Base-by-base conservation (phyloP, 2,888 invertebrate species). In the Diploptera punctata region DNA sequence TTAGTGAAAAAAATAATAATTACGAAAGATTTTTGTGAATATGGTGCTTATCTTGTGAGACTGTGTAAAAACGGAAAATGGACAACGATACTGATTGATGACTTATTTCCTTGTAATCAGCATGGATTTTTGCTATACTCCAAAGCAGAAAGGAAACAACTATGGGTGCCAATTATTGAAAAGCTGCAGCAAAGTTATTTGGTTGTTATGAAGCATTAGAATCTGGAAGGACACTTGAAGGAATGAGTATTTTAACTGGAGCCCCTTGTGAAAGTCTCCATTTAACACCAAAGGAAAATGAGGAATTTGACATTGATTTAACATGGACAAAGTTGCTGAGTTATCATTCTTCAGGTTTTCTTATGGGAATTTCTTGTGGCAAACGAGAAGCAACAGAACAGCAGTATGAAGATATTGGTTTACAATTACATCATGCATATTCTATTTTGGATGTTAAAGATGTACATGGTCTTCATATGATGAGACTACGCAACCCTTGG, bases 351-450 rank as follows among this genome's bases (percentile, higher is more conserved):
- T 96, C 97, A 54, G 91, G 94, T 83, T 99, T 98, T 86, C 87
- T 99, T 47, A 98, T 99, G 97, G 98, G 99, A 10, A 98, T 98
- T 65, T 97, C 97, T 75, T 99, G 99, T 82, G 99, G 99, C 1
- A 97, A 97, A 9, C 96, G 96, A 3, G 88, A 89, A 88, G 87
- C 93, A 85, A 92, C 97, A 3, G 95, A 97, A 80, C 92, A 93
- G 73, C 95, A 96, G 79, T 99, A 97, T 85, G 93, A 95, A 79
- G 88, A 90, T 0, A 90, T 95, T 76, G 99, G 99, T 0, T 87
- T 99, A 5, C 88, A 97, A 67, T 94, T 98, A 0, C 86, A 95
- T 38, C 98, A 99, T 84, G 99, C 99, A 16, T 99, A 99, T 86
- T 98, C 98, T 0, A 93, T 99, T 57, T 88, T 99, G 13, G 98